These are phyloP conservation scores for Xiphorhynchus erythropygius DNA, from an alignment of 2,797 vertebrate genomes.

Conservation along the genomic window DNA sequence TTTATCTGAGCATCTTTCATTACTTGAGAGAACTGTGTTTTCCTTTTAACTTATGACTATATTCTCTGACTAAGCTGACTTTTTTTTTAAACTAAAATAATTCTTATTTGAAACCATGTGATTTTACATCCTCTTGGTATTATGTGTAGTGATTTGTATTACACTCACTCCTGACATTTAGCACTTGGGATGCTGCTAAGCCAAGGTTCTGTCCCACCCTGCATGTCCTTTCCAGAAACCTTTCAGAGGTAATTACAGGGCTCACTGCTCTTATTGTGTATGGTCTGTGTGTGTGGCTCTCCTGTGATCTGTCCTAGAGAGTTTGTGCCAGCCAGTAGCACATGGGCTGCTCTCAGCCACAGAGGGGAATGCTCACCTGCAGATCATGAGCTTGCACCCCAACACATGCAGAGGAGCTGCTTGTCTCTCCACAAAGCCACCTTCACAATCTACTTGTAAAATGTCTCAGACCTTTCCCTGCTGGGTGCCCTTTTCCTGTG, in stretches of 20 bases:
- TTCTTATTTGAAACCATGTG: background rate
- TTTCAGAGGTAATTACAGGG: background rate
- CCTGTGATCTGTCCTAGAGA: background rate
- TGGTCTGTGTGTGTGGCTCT: background rate
- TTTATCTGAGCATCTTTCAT: background rate
- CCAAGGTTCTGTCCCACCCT: background rate
- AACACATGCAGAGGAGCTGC: fast-evolving
- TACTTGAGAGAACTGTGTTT: background rate
- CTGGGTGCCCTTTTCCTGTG: too few relatives aligned
- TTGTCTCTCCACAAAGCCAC: background rate
- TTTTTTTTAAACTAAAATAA: background rate
- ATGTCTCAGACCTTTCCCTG: background rate
- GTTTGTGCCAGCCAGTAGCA: background rate
- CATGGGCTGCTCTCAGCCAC: background rate
- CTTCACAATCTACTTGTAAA: background rate
- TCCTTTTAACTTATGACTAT: background rate
- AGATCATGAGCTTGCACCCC: background rate
- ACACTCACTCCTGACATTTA: background rate
- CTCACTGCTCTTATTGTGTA: background rate
- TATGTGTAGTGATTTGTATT: background rate
- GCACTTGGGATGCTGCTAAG: background rate
- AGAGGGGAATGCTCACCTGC: background rate
- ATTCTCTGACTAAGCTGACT: background rate
- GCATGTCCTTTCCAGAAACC: background rate
- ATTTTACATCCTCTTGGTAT: background rate